Base-by-base conservation (phyloP, 2,888 invertebrate genomes). In the Hoplodrina ambigua region DNA sequence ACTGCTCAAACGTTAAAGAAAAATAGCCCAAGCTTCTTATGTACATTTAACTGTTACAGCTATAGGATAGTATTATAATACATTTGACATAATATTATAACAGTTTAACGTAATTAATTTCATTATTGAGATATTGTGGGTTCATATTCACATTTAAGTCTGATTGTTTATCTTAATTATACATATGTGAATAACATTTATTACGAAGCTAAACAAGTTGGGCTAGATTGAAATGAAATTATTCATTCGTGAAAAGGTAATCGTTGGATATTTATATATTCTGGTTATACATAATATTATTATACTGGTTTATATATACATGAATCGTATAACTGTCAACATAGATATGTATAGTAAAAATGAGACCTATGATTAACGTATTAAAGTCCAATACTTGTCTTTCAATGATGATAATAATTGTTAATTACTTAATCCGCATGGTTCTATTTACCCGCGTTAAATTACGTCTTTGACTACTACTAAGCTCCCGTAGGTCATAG, bases 121-220 rank as follows among this genome's bases (percentile, higher is more conserved):
- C 1, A 37, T 10, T 11, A 41, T 41, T 41, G 41, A 11, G 11
- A 11, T 3, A 13, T 4, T 41, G 41, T 41, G 11, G 41, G 41
- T 41, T 41, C 11, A 41, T 41, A 41, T 46, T 81, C 66, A 68
- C 72, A 80, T 84, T 82, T 71, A 71, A 54, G 2, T 20, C 33
- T 25, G 37, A 20, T 33, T 49, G 55, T 69, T 54, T 65, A n/a
- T 78, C 69, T 46, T 58, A 50, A 61, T 59, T 53, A 76, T 78
- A 74, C 66, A 71, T 67, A 69, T 65, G 60, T 72, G 44, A 30
- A 55, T 58, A 73, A 44, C 33, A 75, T 78, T 44, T 46, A 69
- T 81, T 72, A 79, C 54, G 69, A 66, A 19, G 10, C 17, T 8
- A 76, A 81, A 83, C 84, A 5, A 72, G 84, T 85, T 64, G 54